phyloP scores from a whole-genome alignment of 2,888 invertebrate genomes.

The Geophilus truncorum region DNA sequence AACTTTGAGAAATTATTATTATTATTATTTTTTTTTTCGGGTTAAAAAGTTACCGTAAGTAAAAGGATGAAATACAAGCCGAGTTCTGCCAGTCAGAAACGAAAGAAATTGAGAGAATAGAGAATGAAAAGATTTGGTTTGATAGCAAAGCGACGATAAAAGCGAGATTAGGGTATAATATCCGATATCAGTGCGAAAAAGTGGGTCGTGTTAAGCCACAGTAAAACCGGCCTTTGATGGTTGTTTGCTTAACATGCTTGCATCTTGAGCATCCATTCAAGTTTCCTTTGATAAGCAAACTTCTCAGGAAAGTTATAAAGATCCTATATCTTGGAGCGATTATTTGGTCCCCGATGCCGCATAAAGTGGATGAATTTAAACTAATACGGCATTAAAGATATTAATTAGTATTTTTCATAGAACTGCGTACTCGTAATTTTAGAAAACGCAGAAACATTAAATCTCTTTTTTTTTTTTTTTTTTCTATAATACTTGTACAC shows the following conservation, averaged over 20 bases:
- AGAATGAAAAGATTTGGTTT: background rate
- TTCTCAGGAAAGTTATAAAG: background rate
- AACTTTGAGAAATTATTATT: background rate
- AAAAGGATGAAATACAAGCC: background rate
- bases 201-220: background rate
- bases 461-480: no score
- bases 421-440: background rate
- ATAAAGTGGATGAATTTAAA: background rate
- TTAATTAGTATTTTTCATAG: background rate
- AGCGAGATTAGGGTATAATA: background rate
- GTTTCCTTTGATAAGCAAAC: background rate
- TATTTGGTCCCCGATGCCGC: background rate
- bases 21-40: background rate
- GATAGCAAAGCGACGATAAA: background rate
- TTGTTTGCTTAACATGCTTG: background rate
- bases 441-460: background rate
- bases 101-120: background rate
- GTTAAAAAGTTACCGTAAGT: background rate
- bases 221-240: background rate
- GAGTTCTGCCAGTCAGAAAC: background rate
- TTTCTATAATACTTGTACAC: no score
- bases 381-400: no score
- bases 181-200: background rate
- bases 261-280: background rate
- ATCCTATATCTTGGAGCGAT: background rate